Base-by-base conservation (phyloP, 2,888 invertebrate species). In the Lasioglossum morio region DNA sequence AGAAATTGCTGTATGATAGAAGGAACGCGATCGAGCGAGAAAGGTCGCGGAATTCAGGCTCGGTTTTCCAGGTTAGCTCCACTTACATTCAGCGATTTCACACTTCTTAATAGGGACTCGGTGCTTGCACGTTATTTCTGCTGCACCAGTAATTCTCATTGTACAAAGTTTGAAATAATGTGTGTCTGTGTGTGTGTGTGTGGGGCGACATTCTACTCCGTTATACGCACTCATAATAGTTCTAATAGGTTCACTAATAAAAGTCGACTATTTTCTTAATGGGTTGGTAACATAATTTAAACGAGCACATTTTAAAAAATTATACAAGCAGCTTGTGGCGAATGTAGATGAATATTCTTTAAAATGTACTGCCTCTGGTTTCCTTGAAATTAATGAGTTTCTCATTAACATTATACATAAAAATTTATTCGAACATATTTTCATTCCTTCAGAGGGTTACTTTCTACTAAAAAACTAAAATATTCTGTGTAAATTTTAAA, bases 1-100 rank as follows among this genome's bases (percentile, higher is more conserved):
- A 72, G 72, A 80, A 82, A 90, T 84, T 77, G 75, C 84, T 48
- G 77, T 70, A 57, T 76, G 85, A 81, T 75, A 70, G 60, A 82
- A 43, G 12, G 63, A 77, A 66, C 53, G 12, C 57, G 69, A 81
- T 69, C 53, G 78, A 23, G 77, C 69, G 46, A 69, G 72, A 74
- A 79, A 40, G 76, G 69, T 75, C 27, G 74, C 10, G 40, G 74
- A 77, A 77, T 77, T 81, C 63, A 43, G 30, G 23, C 72, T 48
- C 16, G 74, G 53, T 63, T 66, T 69, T 53, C 43, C 40, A 70
- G 27, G 53, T 69, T 69, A 66, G 8, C 19, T 69, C 34, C n/a
- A 19, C 53, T 48, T 53, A 30, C 27, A 19, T 72, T 10, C 30
- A 34, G 12, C 72, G 48, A 72, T 72, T 72, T 30, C 30, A 72